A percentile compares a stretch with the other conserved stretches of the same genome.
Conservation (phyloP, 1,140 invertebrate genomes). For the Rhopalosiphum padi region DNA sequence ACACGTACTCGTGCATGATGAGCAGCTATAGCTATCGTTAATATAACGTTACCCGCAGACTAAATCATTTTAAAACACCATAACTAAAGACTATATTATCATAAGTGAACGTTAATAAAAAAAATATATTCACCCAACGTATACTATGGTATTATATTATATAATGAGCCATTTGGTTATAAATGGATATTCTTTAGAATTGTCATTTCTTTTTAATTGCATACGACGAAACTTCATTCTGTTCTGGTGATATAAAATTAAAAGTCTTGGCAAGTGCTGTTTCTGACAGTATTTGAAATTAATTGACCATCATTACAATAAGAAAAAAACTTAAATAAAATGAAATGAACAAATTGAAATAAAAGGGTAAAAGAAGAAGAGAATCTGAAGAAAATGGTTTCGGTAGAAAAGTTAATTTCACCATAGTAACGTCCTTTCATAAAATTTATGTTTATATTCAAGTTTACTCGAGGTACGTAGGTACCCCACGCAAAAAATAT, state of each 20-base stretch:
- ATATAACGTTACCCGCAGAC: not conserved
- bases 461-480: not conserved
- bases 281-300: slow-evolving; percentile 35
- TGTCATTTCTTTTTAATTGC: slow-evolving; percentile 28
- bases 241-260: not conserved
- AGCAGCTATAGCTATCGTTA: not conserved
- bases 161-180: slow-evolving; percentile 7
- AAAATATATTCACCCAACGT: not conserved
- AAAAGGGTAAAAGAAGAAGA: not conserved
- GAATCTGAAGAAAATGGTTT: not conserved
- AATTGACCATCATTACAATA: slow-evolving; percentile 12
- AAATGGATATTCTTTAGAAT: slow-evolving; percentile 27
- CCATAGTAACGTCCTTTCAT: not conserved
- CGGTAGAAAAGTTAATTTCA: not conserved
- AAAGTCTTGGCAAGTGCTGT: not conserved
- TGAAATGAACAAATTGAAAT: not conserved
- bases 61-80: slow-evolving; percentile 1
- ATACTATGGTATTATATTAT: not conserved
- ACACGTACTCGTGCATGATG: not conserved
- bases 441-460: slow-evolving; percentile 9
- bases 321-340: slow-evolving; percentile 7
- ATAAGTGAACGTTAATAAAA: not conserved
- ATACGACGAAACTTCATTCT: not conserved
- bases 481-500: not conserved
- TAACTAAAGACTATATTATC: not conserved